Percentiles rank a stretch among this genome's conserved stretches.
These are phyloP conservation scores for Nyctibius grandis DNA, from an alignment of 2,797 vertebrate species.

Conservation along the genomic window DNA sequence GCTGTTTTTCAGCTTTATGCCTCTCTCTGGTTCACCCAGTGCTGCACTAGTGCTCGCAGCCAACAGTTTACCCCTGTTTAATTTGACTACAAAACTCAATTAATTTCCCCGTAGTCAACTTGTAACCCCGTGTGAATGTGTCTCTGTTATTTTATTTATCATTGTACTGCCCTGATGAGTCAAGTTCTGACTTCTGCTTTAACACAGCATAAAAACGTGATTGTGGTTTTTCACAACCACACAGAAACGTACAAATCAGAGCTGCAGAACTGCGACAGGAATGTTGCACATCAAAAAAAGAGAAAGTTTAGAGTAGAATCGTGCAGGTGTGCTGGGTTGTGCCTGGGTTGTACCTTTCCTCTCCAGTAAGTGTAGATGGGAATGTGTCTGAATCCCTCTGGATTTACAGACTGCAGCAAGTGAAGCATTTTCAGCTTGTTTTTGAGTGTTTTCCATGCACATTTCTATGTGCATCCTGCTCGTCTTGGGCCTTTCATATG, in stretches of 20 bases:
- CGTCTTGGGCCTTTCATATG: background rate
- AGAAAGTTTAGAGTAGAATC: background rate
- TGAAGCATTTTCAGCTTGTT: background rate
- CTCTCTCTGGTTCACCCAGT: background rate
- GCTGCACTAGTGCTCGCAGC: background rate
- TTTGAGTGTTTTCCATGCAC: background rate
- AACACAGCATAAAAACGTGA: accelerated
- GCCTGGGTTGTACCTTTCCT: background rate
- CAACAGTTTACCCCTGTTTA: background rate
- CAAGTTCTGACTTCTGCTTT: background rate
- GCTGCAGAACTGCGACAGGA: too few relatives aligned
- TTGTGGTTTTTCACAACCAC: background rate
- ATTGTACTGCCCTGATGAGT: background rate
- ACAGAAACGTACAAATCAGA: background rate
- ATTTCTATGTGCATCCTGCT: background rate
- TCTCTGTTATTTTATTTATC: background rate
- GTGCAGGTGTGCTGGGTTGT: background rate
- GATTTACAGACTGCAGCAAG: background rate
- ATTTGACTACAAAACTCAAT: background rate
- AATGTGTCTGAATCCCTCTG: background rate
- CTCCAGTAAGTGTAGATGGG: background rate
- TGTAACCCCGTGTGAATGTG: background rate
- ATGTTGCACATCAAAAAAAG: background rate
- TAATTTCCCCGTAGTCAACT: background rate
- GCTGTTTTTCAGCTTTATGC: background rate